Conservation (phyloP, 2,113 vertebrate genomes). For the Embiotoca jacksoni region DNA sequence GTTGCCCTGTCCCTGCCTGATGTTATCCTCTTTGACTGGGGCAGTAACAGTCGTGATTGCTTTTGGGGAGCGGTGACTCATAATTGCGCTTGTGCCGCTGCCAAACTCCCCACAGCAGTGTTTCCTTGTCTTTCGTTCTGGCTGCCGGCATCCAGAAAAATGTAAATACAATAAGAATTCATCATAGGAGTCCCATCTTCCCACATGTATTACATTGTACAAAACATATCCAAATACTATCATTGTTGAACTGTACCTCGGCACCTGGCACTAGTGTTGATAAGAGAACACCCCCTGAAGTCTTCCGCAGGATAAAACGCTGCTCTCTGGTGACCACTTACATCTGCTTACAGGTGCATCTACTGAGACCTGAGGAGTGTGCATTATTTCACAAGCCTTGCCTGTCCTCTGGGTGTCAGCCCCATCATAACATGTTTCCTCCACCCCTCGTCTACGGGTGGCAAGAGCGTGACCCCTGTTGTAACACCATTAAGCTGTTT, state of each 20-base stretch:
- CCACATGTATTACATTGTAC: background rate
- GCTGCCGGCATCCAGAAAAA: slow-evolving; percentile 19
- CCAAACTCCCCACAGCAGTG: slow-evolving; percentile 58
- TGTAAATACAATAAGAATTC: slow-evolving; percentile 35
- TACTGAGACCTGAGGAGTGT: slow-evolving; percentile 8
- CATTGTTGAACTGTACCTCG: background rate
- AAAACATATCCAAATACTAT: slow-evolving; percentile 4
- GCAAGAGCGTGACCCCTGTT: slow-evolving; percentile 43
- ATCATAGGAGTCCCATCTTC: background rate
- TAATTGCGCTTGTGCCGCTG: slow-evolving; percentile 54
- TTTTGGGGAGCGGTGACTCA: slow-evolving; percentile 78
- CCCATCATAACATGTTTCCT: slow-evolving; percentile 7
- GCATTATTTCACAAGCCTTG: slow-evolving; percentile 27
- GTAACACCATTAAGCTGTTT: slow-evolving; percentile 59
- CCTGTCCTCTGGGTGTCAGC: slow-evolving; percentile 44
- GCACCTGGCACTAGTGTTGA: background rate
- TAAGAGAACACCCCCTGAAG: background rate
- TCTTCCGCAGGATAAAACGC: background rate
- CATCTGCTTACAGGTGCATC: slow-evolving; percentile 13
- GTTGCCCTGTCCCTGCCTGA: slow-evolving; percentile 65
- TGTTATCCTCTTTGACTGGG: slow-evolving; percentile 71
- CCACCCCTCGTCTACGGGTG: slow-evolving; percentile 22
- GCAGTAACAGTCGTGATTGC: slow-evolving; percentile 65
- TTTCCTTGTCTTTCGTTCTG: slow-evolving; percentile 43
- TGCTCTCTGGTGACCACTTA: background rate